Evolutionary conservation across 2,888 invertebrate genomes (phyloP), one percentile per base, ranked within the genome.

Genomic region (Alsophila aescularia): DNA sequence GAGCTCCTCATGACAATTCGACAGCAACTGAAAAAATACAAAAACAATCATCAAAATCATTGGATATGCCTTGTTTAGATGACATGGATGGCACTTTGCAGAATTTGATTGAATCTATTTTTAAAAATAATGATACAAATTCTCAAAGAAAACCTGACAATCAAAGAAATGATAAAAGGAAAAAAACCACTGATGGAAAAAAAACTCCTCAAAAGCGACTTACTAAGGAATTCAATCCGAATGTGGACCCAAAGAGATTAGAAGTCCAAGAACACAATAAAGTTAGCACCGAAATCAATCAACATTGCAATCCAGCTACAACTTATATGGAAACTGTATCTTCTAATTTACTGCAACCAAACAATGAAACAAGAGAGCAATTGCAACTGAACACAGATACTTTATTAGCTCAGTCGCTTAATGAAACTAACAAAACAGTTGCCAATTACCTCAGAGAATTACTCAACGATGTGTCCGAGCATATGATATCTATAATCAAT

Each of bases 401-500:
- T 8, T n/a, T n/a, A 8, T 21, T 18, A n/a, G 12, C 1, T 12
- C 21, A 15, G 14, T 21, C 42, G 13, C 21, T 29, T 21, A 41
- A 29, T 27, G 40, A 14, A 14, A 14, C 5, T 4, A 29, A 34
- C 10, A 1, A 35, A 12, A 2, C 10, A n/a, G 12, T 34, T 16
- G 9, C 7, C 9, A 24, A 8, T n/a, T 35, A 31, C 18, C 18
- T 40, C 0, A 41, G 13, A 42, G 36, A 51, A 35, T 47, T 57
- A 37, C 48, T 58, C 50, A 15, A 57, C 37, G 60, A 54, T 10
- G 50, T 78, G 43, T 71, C 72, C 2, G 63, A 69, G 18, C 52
- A 75, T 49, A 42, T 78, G 53, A 51, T 75, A 44, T 4, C 61
- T 7, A 59, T 76, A 12, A 57, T 75, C 42, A 45, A 67, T 44